Evolutionary conservation across 2,113 vertebrate genomes (phyloP).

Genomic region (Pycnonotus jocosus): DNA sequence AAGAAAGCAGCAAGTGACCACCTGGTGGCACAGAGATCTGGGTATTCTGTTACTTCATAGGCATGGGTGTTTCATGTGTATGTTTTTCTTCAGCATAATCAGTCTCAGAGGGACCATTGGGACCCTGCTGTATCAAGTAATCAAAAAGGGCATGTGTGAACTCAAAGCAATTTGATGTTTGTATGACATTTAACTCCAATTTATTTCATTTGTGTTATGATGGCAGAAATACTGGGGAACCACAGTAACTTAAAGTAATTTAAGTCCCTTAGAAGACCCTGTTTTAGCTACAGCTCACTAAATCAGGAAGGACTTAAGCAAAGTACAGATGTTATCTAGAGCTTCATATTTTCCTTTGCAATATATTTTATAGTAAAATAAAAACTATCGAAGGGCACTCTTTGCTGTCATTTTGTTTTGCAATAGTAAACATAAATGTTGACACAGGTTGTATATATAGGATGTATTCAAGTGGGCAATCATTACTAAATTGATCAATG

Average conservation of each 20-base stretch:
- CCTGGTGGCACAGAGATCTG: background rate
- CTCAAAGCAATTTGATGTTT: background rate
- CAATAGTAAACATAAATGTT: background rate
- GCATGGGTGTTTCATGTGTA: background rate
- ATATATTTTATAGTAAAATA: background rate
- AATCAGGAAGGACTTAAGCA: background rate
- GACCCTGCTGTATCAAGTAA: background rate
- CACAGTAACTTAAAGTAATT: background rate
- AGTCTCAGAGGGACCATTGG: background rate
- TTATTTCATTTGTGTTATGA: background rate
- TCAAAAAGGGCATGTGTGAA: background rate
- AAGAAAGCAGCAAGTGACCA: background rate
- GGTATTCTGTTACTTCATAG: background rate
- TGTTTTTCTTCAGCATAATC: background rate
- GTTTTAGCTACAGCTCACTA: background rate
- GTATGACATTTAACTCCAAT: background rate
- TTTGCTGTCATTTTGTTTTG: background rate
- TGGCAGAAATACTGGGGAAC: background rate
- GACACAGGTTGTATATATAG: background rate
- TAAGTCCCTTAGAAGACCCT: background rate
- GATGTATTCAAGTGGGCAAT: background rate
- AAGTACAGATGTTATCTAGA: background rate
- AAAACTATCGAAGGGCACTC: background rate
- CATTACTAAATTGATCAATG: conserved; percentile 33
- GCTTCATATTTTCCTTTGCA: background rate